These are phyloP conservation scores for Hesperophylax magnus DNA, from an alignment of 1,140 invertebrate genomes.

Conservation along the genomic window DNA sequence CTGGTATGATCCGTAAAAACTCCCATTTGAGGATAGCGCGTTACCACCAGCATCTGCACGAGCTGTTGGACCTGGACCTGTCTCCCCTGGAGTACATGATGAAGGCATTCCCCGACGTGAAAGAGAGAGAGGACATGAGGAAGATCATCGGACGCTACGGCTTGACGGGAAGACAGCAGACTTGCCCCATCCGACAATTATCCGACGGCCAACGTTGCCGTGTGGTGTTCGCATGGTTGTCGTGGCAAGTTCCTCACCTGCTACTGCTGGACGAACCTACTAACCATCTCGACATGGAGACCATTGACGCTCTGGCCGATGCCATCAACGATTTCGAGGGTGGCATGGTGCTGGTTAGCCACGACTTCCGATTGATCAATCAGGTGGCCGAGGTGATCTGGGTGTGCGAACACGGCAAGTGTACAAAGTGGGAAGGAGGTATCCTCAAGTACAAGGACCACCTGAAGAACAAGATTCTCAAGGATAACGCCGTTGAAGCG, in stretches of 20 bases:
- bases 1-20: slow-evolving; percentile 98
- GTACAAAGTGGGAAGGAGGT: slow-evolving; percentile 97
- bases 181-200: slow-evolving; percentile 59
- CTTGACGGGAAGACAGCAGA: slow-evolving; percentile 96
- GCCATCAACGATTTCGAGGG: slow-evolving; percentile 98
- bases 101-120: slow-evolving; percentile 95
- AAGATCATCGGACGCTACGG: slow-evolving; percentile 99
- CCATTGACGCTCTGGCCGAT: slow-evolving; percentile 97
- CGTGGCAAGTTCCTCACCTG: slow-evolving; percentile 95
- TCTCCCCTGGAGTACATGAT: slow-evolving; percentile 99
- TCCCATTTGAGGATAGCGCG: slow-evolving; percentile 97
- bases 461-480: slow-evolving; percentile 87
- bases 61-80: slow-evolving; percentile 94
- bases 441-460: slow-evolving; percentile 98
- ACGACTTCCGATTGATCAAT: slow-evolving; percentile 98
- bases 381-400: slow-evolving; percentile 98
- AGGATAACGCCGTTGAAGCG: slow-evolving; percentile 73
- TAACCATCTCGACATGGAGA: slow-evolving; percentile 99
- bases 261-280: slow-evolving; percentile 97
- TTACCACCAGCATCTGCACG: slow-evolving; percentile 99
- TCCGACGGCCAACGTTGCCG: slow-evolving; percentile 98
- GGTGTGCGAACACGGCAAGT: slow-evolving; percentile 97
- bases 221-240: slow-evolving; percentile 98
- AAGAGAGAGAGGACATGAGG: slow-evolving; percentile 98
- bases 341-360: slow-evolving; percentile 97